Percentiles rank a stretch among this genome's conserved stretches.
These are phyloP conservation scores for Scaptomyza parva DNA, from an alignment of 2,888 invertebrate genomes.

Conservation along the genomic window DNA sequence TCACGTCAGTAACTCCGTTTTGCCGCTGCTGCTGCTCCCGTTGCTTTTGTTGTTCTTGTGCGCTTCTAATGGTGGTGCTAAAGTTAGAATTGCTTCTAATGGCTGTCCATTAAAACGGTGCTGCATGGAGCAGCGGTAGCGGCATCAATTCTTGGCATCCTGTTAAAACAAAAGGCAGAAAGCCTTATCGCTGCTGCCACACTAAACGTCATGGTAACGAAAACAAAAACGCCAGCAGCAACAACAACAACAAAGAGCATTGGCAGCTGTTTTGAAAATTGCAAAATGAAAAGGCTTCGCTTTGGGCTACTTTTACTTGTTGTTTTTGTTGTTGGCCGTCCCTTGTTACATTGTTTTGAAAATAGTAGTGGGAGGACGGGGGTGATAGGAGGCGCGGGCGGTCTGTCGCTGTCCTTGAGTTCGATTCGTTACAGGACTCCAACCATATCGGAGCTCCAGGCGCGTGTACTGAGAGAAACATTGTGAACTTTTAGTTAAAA, in stretches of 20 bases:
- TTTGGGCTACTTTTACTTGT: slow-evolving; percentile 9
- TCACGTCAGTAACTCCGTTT: slow-evolving; percentile 27
- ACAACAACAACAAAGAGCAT: slow-evolving; percentile 13
- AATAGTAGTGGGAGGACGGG: slow-evolving; percentile 23
- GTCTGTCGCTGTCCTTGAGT: slow-evolving; percentile 54
- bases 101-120: slow-evolving; percentile 29
- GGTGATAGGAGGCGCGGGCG: slow-evolving; percentile 4
- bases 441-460: slow-evolving; percentile 1
- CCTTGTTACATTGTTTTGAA: slow-evolving; percentile 52
- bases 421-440: slow-evolving; percentile 52
- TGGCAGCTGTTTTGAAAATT: slow-evolving; percentile 53
- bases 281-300: slow-evolving; percentile 58
- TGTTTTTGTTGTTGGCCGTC: slow-evolving; percentile 20
- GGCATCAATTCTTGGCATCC: slow-evolving; percentile 17
- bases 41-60: neutral
- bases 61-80: slow-evolving; percentile 22
- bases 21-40: slow-evolving; percentile 1
- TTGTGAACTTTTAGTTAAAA: neutral
- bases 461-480: neutral
- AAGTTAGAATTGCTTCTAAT: slow-evolving; percentile 34
- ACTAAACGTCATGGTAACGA: slow-evolving; percentile 38
- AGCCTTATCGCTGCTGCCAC: slow-evolving; percentile 51
- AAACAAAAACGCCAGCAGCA: slow-evolving; percentile 8
- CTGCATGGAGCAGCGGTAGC: slow-evolving; percentile 15
- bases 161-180: slow-evolving; percentile 51